These are phyloP conservation scores for Papilio machaon DNA, from an alignment of 1,140 invertebrate genomes.

Conservation along the genomic window DNA sequence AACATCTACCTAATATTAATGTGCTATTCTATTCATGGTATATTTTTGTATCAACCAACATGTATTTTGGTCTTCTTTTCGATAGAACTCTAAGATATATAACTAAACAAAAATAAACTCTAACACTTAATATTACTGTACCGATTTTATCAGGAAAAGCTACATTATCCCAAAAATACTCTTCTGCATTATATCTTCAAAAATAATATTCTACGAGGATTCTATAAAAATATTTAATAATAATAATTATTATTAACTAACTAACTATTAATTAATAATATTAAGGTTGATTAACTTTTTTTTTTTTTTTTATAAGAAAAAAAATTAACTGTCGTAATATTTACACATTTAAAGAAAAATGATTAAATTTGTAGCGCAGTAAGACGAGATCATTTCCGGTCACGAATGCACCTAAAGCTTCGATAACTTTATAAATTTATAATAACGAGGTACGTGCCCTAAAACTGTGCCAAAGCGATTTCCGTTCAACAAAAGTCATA, in stretches of 20 bases:
- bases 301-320: too few species aligned
- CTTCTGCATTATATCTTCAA: too few species aligned
- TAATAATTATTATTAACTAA: too few species aligned
- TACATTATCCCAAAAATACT: too few species aligned
- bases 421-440: constrained; percentile 4
- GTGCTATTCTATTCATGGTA: neutral
- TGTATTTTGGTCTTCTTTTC: neutral
- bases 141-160: too few species aligned
- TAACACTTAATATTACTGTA: too few species aligned
- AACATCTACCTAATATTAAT: neutral
- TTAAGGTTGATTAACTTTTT: too few species aligned
- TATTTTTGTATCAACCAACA: neutral
- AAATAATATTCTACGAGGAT: too few species aligned
- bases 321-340: neutral
- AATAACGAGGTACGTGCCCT: constrained; percentile 12
- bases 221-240: too few species aligned
- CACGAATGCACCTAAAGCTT: neutral
- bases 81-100: neutral
- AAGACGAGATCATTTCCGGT: constrained; percentile 15
- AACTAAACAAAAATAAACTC: too few species aligned
- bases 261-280: too few species aligned
- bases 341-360: constrained; percentile 4
- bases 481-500: constrained; percentile 11
- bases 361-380: neutral
- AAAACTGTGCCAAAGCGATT: neutral